Evolutionary conservation across 2,888 invertebrate genomes (phyloP).

Genomic region (Tribolium freemani): DNA sequence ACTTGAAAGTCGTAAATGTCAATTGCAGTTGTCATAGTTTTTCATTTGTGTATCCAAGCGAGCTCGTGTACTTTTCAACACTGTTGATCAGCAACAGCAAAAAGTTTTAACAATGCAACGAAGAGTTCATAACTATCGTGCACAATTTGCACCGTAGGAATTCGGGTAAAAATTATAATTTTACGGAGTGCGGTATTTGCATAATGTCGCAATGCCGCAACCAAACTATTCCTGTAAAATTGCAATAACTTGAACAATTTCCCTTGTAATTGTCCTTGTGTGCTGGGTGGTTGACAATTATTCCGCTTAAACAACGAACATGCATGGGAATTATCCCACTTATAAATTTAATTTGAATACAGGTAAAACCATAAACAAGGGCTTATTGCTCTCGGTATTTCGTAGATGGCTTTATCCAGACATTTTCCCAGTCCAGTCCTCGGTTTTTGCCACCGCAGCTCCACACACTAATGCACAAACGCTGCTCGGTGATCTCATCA

Average conservation of each 20-base stretch:
- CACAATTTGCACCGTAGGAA: constrained; percentile 1
- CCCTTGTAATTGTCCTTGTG: constrained; percentile 38
- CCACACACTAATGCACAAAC: constrained; percentile 46
- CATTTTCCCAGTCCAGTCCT: constrained; percentile 44
- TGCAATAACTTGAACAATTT: constrained; percentile 40
- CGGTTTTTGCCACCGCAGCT: constrained; percentile 47
- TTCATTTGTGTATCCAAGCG: neutral
- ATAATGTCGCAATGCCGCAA: constrained; percentile 31
- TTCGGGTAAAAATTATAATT: constrained; percentile 26
- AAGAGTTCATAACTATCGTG: neutral
- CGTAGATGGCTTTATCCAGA: constrained; percentile 46
- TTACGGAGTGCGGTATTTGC: constrained; percentile 19
- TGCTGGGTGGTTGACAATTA: constrained; percentile 45
- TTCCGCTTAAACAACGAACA: constrained; percentile 48
- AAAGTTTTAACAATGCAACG: neutral
- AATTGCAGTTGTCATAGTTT: constrained; percentile 7
- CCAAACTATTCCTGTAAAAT: constrained; percentile 37
- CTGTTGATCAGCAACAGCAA: neutral
- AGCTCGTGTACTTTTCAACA: no score
- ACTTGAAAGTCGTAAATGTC: constrained; percentile 18
- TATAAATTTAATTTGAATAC: constrained; percentile 50
- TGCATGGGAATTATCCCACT: constrained; percentile 45
- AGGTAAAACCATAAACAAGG: constrained; percentile 42
- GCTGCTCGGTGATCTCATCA: constrained; percentile 35
- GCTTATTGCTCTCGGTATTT: constrained; percentile 40